These are phyloP conservation scores for Gobiocypris rarus DNA, from an alignment of 2,113 vertebrate genomes.

Conservation along the genomic window DNA sequence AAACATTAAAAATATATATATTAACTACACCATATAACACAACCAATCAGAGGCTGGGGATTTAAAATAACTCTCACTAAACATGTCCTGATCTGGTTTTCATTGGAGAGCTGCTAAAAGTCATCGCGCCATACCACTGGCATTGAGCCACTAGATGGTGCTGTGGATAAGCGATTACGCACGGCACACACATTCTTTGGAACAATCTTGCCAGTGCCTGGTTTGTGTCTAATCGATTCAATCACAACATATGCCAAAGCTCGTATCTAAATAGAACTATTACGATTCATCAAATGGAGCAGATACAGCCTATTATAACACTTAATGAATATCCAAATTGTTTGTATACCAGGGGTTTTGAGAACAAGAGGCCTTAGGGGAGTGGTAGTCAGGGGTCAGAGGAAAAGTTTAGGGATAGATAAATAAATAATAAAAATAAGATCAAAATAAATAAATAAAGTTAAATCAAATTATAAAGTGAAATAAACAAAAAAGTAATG, in stretches of 20 bases:
- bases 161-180: slow-evolving; percentile 8
- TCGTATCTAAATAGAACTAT: neutral
- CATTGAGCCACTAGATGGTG: slow-evolving; percentile 8
- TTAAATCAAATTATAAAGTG: neutral
- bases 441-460: neutral
- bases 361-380: neutral
- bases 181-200: neutral
- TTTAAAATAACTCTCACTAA: neutral
- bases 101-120: neutral
- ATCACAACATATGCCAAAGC: neutral
- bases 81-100: neutral
- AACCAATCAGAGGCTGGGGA: neutral
- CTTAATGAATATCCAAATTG: neutral
- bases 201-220: neutral
- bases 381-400: neutral
- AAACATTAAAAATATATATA: neutral
- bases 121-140: neutral
- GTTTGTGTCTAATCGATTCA: slow-evolving; percentile 1
- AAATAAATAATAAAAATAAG: neutral
- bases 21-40: neutral
- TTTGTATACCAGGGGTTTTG: neutral
- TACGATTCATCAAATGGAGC: neutral
- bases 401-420: neutral
- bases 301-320: neutral
- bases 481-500: neutral